Evolutionary conservation across 2,113 vertebrate genomes (phyloP), one percentile per base, ranked within the genome.

Genomic region (Amphiprion percula): DNA sequence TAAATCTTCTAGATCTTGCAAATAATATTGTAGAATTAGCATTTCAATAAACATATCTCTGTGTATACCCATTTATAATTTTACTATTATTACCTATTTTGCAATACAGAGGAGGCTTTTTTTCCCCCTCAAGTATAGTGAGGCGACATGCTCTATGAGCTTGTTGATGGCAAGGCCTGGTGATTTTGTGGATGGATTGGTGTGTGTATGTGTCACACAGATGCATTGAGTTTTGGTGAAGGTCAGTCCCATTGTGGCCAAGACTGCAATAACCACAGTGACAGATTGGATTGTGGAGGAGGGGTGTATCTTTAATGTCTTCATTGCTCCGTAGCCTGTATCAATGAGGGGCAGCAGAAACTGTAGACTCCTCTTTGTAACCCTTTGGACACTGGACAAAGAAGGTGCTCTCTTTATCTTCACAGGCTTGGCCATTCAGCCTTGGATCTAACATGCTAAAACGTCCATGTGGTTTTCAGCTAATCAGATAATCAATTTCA

Each of bases 211-310:
- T 87, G 52, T n/a, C 76, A 82, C 56, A 84, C 60, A 82, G 79
- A 87, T 92, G 79, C 88, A 92, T 91, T 93, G 79, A 86, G 83
- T 87, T 88, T 90, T 84, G 74, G 74, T 82, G 93, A 94, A 94
- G 91, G 92, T 92, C 93, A 84, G 65, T 74, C 80, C 82, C 85
- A 91, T 88, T 92, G 85, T 91, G 88, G 63, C 80, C 66, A 70
- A 86, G 33, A 82, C 85, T 81, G 74, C 85, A 86, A 90, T 88
- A 93, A 90, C 87, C 62, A 63, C 60, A 50, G 74, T 89, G 89
- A 92, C 70, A 77, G 83, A 92, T 84, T 83, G 78, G 68, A 83
- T 60, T n/a, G 11, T 49, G 74, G 74, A 67, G 77, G 74, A 72
- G 62, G 58, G 61, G 55, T 62, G 77, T 79, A 81, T 77, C 68